Percentiles rank a stretch among this genome's conserved stretches.
Evolutionary conservation across 2,797 vertebrate species (phyloP).

Genomic region (Acrossocheilus wenchowensis): DNA sequence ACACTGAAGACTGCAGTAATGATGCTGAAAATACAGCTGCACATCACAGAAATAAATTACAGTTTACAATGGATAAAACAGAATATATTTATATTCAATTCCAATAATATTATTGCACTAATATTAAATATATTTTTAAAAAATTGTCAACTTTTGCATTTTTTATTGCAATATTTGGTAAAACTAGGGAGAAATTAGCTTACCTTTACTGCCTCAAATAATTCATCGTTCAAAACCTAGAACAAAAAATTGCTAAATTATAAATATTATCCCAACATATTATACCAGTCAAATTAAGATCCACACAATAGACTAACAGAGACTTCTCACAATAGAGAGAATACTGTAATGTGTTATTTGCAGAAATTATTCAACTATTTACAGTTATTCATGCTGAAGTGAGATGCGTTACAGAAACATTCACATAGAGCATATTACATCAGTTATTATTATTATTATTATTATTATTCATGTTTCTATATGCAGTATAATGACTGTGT

Average conservation of each 20-base stretch:
- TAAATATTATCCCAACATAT: not conserved
- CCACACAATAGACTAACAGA: not conserved
- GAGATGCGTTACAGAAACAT: not conserved
- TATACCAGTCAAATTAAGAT: not conserved
- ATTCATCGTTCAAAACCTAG: conserved; percentile 32
- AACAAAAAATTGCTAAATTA: not conserved
- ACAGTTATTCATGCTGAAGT: not conserved
- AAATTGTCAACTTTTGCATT: too few species aligned
- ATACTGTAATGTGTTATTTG: not conserved
- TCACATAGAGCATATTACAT: not conserved
- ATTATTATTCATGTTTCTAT: not conserved
- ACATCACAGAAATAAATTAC: too few species aligned
- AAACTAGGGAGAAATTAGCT: not conserved
- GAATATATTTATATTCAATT: too few species aligned
- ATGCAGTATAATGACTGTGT: not conserved
- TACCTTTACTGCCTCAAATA: conserved; percentile 27
- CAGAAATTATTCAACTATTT: not conserved
- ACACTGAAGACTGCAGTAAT: too few species aligned
- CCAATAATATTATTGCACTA: too few species aligned
- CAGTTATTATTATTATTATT: not conserved
- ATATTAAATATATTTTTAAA: too few species aligned
- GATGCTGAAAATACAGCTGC: too few species aligned
- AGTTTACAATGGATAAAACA: too few species aligned
- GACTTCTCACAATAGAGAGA: not conserved
- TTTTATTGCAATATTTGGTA: not conserved